A percentile compares a stretch with the other conserved stretches of the same genome.
These are phyloP conservation scores for Stenichneumon culpator DNA, from an alignment of 2,888 invertebrate genomes.

Conservation along the genomic window DNA sequence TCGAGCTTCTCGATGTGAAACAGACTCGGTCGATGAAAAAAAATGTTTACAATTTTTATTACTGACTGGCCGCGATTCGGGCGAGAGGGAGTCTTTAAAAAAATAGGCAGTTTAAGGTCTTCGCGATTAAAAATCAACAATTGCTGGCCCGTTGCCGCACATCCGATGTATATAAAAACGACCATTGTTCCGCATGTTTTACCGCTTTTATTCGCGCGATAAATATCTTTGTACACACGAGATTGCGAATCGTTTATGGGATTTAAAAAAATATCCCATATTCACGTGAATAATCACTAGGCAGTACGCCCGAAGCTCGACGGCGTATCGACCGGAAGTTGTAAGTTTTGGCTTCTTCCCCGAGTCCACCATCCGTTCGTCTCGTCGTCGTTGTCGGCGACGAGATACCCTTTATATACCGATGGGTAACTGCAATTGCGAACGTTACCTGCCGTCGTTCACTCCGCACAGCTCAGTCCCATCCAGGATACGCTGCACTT, in stretches of 20 bases:
- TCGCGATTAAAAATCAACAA: neutral
- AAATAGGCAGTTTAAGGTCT: neutral
- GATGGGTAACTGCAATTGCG: conserved; percentile 25
- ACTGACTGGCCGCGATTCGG: neutral
- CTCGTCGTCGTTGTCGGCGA: conserved; percentile 28
- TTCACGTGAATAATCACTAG: conserved; percentile 16
- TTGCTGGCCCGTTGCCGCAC: conserved; percentile 37
- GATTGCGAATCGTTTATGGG: conserved; percentile 39
- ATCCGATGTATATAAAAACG: conserved; percentile 35
- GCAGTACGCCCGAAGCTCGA: conserved; percentile 30
- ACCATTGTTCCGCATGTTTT: conserved; percentile 52
- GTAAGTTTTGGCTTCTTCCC: conserved; percentile 70
- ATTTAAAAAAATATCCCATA: conserved; percentile 28
- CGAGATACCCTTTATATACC: conserved; percentile 10
- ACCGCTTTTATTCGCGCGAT: conserved; percentile 53
- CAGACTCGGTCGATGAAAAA: neutral
- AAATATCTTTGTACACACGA: conserved; percentile 29
- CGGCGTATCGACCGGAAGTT: conserved; percentile 72
- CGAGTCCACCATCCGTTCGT: conserved; percentile 25
- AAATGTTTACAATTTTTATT: neutral
- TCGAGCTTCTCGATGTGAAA: neutral
- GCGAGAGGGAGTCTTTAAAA: neutral
- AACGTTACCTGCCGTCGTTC: conserved; percentile 3
- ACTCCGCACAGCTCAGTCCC: conserved; percentile 30
- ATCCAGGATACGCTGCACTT: conserved; percentile 73